Percentiles rank a stretch among this genome's conserved stretches.
phyloP scores from a whole-genome alignment of 2,888 invertebrate genomes.

The Drosophila austrosaltans region DNA sequence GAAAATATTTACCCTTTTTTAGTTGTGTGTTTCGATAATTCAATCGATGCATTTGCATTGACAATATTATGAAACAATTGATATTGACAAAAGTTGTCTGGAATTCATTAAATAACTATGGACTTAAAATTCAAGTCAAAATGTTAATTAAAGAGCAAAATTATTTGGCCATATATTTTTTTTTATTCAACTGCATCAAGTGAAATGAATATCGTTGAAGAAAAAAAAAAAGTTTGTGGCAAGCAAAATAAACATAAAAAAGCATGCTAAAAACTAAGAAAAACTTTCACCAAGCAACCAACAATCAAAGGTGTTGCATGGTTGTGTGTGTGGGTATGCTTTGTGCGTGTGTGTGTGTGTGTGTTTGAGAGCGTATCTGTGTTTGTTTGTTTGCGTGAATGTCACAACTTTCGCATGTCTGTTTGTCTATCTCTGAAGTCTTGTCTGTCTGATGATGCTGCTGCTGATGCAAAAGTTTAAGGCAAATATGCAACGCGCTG shows the following conservation, averaged over 20 bases:
- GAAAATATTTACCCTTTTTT: slow-evolving; percentile 67
- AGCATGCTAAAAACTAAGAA: slow-evolving; percentile 55
- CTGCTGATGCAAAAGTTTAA: slow-evolving; percentile 70
- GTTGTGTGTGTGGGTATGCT: slow-evolving; percentile 53
- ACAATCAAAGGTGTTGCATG: slow-evolving; percentile 43
- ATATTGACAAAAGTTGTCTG: slow-evolving; percentile 23
- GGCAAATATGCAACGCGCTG: slow-evolving; percentile 71
- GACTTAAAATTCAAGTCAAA: slow-evolving; percentile 27
- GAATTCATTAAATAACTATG: slow-evolving; percentile 11
- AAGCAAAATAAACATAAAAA: slow-evolving; percentile 61
- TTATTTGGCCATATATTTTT: slow-evolving; percentile 55
- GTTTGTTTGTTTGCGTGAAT: slow-evolving; percentile 46
- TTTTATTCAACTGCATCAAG: slow-evolving; percentile 37
- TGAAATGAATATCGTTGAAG: slow-evolving; percentile 64
- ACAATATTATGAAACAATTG: slow-evolving; percentile 31
- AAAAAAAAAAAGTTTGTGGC: slow-evolving; percentile 53
- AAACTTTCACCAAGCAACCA: slow-evolving; percentile 56
- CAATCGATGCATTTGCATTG: slow-evolving; percentile 33
- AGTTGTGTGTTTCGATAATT: slow-evolving; percentile 46
- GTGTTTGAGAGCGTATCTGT: slow-evolving; percentile 35
- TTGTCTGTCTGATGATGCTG: slow-evolving; percentile 34
- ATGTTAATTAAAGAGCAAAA: slow-evolving; percentile 71
- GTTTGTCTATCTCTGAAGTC: slow-evolving; percentile 38
- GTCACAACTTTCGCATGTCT: slow-evolving; percentile 69
- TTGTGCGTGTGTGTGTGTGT: slow-evolving; percentile 7